phyloP scores from a whole-genome alignment of 2,797 vertebrate genomes.

The Sebastes taczanowskii region DNA sequence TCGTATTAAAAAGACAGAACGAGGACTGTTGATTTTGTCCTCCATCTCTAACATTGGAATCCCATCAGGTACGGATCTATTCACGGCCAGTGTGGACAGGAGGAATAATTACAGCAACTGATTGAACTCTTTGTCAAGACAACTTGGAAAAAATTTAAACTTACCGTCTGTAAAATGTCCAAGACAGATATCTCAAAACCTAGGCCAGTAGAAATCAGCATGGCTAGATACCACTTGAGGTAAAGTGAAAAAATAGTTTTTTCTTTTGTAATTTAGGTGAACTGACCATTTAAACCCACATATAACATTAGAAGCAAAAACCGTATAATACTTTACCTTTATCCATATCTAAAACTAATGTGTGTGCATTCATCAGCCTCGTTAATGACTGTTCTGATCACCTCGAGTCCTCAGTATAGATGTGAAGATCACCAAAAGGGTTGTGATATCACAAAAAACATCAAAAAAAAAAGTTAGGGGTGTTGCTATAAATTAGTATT shows the following conservation, averaged over 20 bases:
- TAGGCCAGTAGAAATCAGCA: neutral
- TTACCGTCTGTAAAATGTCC: neutral
- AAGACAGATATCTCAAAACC: neutral
- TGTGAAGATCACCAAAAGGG: too few species aligned
- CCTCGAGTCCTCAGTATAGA: neutral
- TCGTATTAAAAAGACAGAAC: neutral
- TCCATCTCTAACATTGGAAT: neutral
- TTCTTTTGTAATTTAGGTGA: neutral
- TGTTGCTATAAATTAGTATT: too few species aligned
- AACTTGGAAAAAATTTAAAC: neutral
- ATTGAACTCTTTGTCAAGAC: too few species aligned
- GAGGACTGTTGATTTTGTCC: neutral
- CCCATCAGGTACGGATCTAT: neutral
- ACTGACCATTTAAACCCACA: neutral
- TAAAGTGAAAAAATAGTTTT: too few species aligned
- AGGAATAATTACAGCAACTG: too few species aligned
- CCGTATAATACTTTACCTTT: neutral
- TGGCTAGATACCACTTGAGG: neutral
- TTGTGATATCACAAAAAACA: neutral
- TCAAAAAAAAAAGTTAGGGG: too few species aligned
- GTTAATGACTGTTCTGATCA: neutral
- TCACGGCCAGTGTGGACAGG: neutral
- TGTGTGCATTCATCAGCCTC: neutral
- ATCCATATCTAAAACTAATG: neutral
- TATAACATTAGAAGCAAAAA: neutral